Conservation (phyloP, 2,888 invertebrate species). For the Teleogryllus oceanicus region DNA sequence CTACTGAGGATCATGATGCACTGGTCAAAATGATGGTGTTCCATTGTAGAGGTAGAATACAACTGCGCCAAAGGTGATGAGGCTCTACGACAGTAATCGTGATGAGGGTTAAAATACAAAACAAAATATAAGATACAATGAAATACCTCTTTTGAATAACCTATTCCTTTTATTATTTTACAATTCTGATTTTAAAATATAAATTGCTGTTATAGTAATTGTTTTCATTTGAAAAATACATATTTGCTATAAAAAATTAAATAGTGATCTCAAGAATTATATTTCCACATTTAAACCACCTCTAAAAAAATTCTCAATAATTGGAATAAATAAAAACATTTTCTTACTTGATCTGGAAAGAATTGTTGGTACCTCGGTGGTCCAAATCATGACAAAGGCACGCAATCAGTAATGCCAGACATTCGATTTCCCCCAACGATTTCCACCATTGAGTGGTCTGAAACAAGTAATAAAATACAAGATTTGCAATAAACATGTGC, state of each 20-base stretch:
- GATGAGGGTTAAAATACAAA: too few species aligned
- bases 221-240: too few species aligned
- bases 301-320: too few species aligned
- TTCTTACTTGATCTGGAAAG: slow-evolving; percentile 91
- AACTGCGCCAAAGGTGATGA: slow-evolving; percentile 86
- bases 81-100: slow-evolving; percentile 58
- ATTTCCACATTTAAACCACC: too few species aligned
- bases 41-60: slow-evolving; percentile 94
- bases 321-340: background rate
- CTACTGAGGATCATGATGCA: slow-evolving; percentile 94
- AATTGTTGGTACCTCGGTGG: slow-evolving; percentile 95
- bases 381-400: slow-evolving; percentile 94
- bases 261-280: too few species aligned
- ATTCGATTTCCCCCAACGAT: slow-evolving; percentile 86
- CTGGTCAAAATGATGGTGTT: slow-evolving; percentile 96
- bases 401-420: slow-evolving; percentile 85
- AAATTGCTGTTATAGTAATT: too few species aligned
- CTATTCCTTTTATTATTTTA: too few species aligned
- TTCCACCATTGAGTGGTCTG: slow-evolving; percentile 92
- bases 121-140: too few species aligned
- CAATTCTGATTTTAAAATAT: too few species aligned
- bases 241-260: too few species aligned
- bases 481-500: too few species aligned
- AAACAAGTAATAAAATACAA: slow-evolving; percentile 40
- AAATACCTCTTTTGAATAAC: too few species aligned